A percentile compares a stretch with the other conserved stretches of the same genome.
Conservation (phyloP, 30 jellyfish, hydroid and myxozoan species). For the Hydra vulgaris region DNA sequence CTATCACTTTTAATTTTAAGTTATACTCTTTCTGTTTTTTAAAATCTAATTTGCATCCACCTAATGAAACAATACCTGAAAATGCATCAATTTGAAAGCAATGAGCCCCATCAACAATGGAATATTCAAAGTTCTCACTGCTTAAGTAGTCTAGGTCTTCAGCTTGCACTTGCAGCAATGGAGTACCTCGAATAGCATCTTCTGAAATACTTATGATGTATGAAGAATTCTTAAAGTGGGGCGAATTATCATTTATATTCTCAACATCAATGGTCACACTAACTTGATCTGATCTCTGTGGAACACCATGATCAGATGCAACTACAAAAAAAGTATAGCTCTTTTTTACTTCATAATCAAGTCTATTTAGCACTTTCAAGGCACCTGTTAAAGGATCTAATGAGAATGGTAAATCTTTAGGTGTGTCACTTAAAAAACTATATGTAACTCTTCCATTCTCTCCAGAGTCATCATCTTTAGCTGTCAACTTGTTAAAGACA, state of each 20-base stretch:
- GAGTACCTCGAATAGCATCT: conserved; percentile 60
- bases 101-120: conserved; percentile 53
- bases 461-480: conserved; percentile 30
- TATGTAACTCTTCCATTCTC: conserved; percentile 11
- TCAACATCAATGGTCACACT: conserved; percentile 2
- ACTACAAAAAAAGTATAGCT: conserved; percentile 5
- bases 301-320: conserved; percentile 33
- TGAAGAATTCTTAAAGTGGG: conserved; percentile 40
- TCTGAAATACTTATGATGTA: conserved; percentile 54
- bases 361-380: conserved; percentile 5
- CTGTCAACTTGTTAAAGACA: conserved; percentile 9
- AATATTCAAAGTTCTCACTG: conserved; percentile 48
- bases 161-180: conserved; percentile 56
- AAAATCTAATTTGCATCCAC: conserved; percentile 22
- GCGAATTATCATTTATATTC: conserved; percentile 80
- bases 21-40: conserved; percentile 14
- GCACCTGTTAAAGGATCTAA: conserved; percentile 16
- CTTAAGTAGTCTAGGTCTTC: conserved; percentile 72
- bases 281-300: conserved; percentile 9
- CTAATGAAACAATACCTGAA: conserved; percentile 10
- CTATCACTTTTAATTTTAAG: conserved; percentile 18
- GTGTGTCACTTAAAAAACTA: conserved; percentile 6
- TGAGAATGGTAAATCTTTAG: not conserved
- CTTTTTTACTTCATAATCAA: conserved; percentile 6
- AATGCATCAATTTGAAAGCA: conserved; percentile 25